A percentile compares a stretch with the other conserved stretches of the same genome.
These are phyloP conservation scores for Callipepla californica DNA, from an alignment of 2,113 vertebrate genomes.

Conservation along the genomic window DNA sequence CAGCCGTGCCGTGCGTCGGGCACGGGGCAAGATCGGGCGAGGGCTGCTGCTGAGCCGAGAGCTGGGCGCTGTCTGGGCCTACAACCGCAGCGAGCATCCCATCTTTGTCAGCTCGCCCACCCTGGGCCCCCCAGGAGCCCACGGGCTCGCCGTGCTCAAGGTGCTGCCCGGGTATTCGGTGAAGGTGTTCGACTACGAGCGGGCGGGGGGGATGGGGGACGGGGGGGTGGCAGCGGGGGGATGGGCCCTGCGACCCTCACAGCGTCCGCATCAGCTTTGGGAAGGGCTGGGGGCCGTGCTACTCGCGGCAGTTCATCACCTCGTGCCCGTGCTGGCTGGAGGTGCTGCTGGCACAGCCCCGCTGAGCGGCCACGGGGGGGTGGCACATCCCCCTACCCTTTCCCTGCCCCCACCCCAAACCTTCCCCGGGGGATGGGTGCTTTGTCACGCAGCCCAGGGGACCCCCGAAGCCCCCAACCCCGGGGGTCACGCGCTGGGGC, in stretches of 20 bases:
- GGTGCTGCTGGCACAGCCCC: slow-evolving; percentile 38
- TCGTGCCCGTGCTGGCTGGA: slow-evolving; percentile 78
- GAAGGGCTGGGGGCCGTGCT: slow-evolving; percentile 77
- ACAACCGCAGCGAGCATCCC: slow-evolving; percentile 74
- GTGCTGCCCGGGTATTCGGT: slow-evolving; percentile 65
- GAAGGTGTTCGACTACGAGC: slow-evolving; percentile 67
- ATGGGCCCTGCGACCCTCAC: slow-evolving; percentile 64
- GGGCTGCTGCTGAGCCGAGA: slow-evolving; percentile 74
- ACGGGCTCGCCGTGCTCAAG: slow-evolving; percentile 28
- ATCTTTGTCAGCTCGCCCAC: slow-evolving; percentile 71
- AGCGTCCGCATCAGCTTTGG: slow-evolving; percentile 74
- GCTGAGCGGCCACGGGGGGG: background rate
- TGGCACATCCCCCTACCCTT: background rate
- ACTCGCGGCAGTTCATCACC: slow-evolving; percentile 74
- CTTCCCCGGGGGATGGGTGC: background rate
- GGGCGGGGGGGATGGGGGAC: background rate
- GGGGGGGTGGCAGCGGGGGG: background rate
- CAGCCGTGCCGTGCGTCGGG: slow-evolving; percentile 28
- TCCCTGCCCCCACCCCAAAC: background rate
- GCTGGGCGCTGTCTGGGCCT: slow-evolving; percentile 12
- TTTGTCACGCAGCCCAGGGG: background rate
- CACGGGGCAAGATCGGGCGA: slow-evolving; percentile 50
- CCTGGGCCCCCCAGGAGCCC: background rate
- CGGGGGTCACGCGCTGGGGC: background rate
- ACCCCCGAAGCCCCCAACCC: background rate